These are phyloP conservation scores for Pelecanus crispus DNA, from an alignment of 2,113 vertebrate genomes.

Conservation along the genomic window DNA sequence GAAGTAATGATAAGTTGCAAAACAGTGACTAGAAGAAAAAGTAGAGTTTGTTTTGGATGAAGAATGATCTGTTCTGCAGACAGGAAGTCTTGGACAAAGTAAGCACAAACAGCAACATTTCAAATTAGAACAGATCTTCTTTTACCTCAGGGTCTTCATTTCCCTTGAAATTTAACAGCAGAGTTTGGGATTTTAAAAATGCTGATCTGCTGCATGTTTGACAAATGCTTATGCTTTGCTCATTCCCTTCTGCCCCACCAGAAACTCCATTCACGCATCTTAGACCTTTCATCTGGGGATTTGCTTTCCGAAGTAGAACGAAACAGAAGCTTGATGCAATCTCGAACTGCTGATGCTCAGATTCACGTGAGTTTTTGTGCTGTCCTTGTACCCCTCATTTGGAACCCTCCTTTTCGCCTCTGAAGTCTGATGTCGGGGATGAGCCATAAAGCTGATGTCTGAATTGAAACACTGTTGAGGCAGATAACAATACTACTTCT, in stretches of 20 bases:
- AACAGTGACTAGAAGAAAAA: conserved; percentile 28
- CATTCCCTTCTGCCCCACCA: conserved; percentile 54
- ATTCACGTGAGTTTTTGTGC: conserved; percentile 71
- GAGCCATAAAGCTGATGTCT: conserved; percentile 42
- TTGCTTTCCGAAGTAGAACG: conserved; percentile 78
- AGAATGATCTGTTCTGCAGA: conserved; percentile 7
- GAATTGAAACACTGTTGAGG: conserved; percentile 70
- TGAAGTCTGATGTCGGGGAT: conserved; percentile 44
- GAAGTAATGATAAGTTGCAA: conserved; percentile 24
- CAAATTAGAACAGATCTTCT: conserved; percentile 27
- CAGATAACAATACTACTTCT: conserved; percentile 69
- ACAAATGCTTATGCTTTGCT: conserved; percentile 44
- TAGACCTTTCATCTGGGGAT: conserved; percentile 83
- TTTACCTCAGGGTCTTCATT: conserved; percentile 21
- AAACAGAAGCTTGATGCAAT: conserved; percentile 71
- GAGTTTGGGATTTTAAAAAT: conserved; percentile 43
- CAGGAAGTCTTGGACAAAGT: not conserved
- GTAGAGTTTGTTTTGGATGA: conserved; percentile 26
- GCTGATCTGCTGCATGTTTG: conserved; percentile 26
- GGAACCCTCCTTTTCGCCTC: conserved; percentile 8
- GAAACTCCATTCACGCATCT: conserved; percentile 86
- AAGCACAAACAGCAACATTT: not conserved
- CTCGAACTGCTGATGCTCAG: conserved; percentile 69
- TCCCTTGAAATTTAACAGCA: conserved; percentile 39
- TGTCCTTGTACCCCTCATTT: conserved; percentile 18